These are phyloP conservation scores for Luidia sarsii DNA, from an alignment of 53 echinoderm and acorn worm species.

Conservation along the genomic window DNA sequence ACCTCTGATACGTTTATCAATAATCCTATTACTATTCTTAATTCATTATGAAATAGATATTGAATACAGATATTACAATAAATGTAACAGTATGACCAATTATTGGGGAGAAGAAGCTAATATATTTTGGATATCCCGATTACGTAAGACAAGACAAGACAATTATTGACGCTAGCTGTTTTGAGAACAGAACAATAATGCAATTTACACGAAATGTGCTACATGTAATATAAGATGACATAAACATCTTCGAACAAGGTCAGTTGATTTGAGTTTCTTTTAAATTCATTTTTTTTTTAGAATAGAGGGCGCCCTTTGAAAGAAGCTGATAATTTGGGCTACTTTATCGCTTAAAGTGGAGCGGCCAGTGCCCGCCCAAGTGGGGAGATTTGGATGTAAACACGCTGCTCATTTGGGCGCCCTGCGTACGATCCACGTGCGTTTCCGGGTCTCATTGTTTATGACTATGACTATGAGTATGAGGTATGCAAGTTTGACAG, in stretches of 20 bases:
- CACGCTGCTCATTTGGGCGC: neutral
- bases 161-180: neutral
- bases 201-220: neutral
- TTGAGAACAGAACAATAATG: neutral
- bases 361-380: neutral
- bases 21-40: no score
- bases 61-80: no score
- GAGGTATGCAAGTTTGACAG: no score
- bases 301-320: neutral
- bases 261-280: no score
- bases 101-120: no score
- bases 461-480: neutral
- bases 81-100: no score
- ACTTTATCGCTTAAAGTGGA: neutral
- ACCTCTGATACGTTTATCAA: no score
- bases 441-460: conserved; percentile 1
- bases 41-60: no score
- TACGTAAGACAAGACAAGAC: no score
- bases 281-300: no score
- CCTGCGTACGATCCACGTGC: neutral
- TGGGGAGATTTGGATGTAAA: neutral
- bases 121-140: neutral
- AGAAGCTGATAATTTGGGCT: neutral
- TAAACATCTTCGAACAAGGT: no score
- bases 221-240: neutral